phyloP scores from a whole-genome alignment of 2,797 vertebrate genomes.

The Rhinella marina region DNA sequence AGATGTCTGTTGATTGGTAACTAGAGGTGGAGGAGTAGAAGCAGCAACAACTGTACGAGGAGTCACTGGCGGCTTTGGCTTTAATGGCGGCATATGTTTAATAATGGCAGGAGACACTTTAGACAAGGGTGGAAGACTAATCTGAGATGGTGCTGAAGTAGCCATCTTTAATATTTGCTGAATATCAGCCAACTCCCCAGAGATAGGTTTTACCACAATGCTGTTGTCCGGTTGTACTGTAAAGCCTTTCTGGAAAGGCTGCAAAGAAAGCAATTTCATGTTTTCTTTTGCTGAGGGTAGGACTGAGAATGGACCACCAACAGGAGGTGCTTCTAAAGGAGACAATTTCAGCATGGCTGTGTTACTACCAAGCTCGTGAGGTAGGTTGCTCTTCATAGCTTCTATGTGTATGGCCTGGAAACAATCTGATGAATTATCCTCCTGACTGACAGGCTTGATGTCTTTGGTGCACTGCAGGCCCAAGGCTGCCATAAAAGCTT shows the following conservation, averaged over 20 bases:
- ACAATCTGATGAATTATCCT: conserved; percentile 83
- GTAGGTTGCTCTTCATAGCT: conserved; percentile 85
- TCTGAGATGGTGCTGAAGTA: conserved; percentile 83
- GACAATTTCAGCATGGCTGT: conserved; percentile 79
- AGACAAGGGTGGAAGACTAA: conserved; percentile 82
- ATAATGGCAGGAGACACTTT: conserved; percentile 80
- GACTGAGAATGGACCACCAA: conserved; percentile 74
- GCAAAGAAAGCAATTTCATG: conserved; percentile 86
- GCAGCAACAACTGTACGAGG: conserved; percentile 87
- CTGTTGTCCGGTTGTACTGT: conserved; percentile 89
- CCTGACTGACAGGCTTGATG: conserved; percentile 75
- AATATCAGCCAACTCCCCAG: conserved; percentile 88
- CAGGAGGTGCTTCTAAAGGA: conserved; percentile 79
- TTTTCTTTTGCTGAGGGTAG: conserved; percentile 80
- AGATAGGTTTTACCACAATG: conserved; percentile 86
- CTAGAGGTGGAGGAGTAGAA: conserved; percentile 87
- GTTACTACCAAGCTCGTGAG: conserved; percentile 84
- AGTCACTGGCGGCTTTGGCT: conserved; percentile 90
- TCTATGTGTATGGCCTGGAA: conserved; percentile 88
- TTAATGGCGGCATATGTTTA: conserved; percentile 90
- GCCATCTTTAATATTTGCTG: conserved; percentile 97
- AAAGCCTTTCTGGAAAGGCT: conserved; percentile 91
- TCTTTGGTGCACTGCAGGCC: conserved; percentile 88
- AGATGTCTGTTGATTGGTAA: conserved; percentile 91
- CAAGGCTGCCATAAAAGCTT: conserved; percentile 83